phyloP scores from a whole-genome alignment of 1,140 invertebrate species.

The Caenorhabditis inopinata region DNA sequence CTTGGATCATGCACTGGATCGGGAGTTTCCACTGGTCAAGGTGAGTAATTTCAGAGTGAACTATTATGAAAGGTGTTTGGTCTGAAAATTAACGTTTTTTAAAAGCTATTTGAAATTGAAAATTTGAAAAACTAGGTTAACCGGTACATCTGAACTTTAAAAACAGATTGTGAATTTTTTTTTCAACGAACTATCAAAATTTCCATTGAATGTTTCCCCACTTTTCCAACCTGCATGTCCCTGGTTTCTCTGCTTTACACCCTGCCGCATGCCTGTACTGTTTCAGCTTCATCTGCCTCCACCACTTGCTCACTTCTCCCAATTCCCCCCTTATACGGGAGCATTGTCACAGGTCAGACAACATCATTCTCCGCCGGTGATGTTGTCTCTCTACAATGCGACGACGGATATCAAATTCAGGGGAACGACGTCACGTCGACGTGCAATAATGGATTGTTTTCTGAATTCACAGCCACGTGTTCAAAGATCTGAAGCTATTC shows the following conservation, averaged over 20 bases:
- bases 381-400: neutral
- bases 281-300: neutral
- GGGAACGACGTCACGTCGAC: neutral
- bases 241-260: too few relatives aligned
- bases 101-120: too few relatives aligned
- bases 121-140: too few relatives aligned
- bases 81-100: neutral
- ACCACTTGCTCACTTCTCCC: neutral
- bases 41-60: neutral
- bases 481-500: neutral
- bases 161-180: too few relatives aligned
- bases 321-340: neutral
- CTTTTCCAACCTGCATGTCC: too few relatives aligned
- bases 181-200: too few relatives aligned
- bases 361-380: neutral
- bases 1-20: neutral
- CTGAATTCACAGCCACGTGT: slow-evolving; percentile 1
- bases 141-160: too few relatives aligned
- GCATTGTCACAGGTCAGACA: neutral
- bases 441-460: neutral
- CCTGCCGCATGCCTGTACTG: neutral
- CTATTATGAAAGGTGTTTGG: neutral
- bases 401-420: neutral
- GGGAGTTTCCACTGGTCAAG: neutral
- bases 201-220: too few relatives aligned